A percentile compares a stretch with the other conserved stretches of the same genome.
Conservation (phyloP, 2,888 invertebrate genomes). For the Lathronympha strigana region DNA sequence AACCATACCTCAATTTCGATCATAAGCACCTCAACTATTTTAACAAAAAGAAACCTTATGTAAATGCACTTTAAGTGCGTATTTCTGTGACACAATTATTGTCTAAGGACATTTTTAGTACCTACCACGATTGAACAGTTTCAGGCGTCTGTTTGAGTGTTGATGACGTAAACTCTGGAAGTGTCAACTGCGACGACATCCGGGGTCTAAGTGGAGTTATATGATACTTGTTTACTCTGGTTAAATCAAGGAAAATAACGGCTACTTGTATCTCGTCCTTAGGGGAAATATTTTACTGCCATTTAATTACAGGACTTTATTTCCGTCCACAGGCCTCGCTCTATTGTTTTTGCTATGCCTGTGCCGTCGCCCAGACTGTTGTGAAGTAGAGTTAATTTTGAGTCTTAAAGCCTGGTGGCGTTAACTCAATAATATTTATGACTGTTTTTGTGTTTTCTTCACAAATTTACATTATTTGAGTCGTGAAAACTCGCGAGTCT, state of each 20-base stretch:
- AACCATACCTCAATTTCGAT: neutral
- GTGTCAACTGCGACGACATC: slow-evolving; percentile 17
- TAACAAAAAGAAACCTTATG: neutral
- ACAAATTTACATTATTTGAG: no score
- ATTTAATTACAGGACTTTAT: no score
- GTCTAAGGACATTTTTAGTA: neutral
- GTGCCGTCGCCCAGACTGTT: no score
- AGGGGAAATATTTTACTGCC: no score
- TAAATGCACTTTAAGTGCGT: neutral
- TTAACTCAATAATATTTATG: no score
- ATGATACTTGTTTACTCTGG: slow-evolving; percentile 25
- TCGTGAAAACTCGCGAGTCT: no score
- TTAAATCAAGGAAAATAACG: neutral
- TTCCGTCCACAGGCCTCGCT: no score
- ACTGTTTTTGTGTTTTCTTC: no score
- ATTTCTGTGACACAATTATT: neutral
- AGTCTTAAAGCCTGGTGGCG: no score
- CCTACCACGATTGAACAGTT: neutral
- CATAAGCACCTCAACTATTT: neutral
- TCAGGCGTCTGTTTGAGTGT: slow-evolving; percentile 12
- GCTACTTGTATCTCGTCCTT: neutral
- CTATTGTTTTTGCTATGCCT: no score
- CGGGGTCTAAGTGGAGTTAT: slow-evolving; percentile 18
- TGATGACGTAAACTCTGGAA: slow-evolving; percentile 22
- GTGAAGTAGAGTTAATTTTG: no score